Evolutionary conservation across 1,140 invertebrate genomes (phyloP).

Genomic region (Scaptomyza graminum): DNA sequence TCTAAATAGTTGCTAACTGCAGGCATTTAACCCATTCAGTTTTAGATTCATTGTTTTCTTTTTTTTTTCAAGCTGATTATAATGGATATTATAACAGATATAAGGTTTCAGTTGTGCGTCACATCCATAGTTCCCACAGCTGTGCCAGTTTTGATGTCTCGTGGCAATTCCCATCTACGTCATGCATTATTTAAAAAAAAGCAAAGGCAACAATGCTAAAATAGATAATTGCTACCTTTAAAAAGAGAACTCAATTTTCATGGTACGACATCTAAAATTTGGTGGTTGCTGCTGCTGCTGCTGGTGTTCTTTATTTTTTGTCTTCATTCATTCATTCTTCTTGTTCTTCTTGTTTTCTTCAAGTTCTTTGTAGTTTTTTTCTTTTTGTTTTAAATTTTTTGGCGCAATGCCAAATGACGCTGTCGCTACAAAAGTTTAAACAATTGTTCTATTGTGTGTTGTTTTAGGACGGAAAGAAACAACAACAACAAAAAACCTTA

Average conservation of each 20-base stretch:
- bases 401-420: constrained; percentile 69
- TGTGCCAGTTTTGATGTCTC: constrained; percentile 46
- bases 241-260: constrained; percentile 41
- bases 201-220: not conserved
- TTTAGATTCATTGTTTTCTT: not conserved
- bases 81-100: constrained; percentile 7
- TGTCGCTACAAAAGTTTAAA: constrained; percentile 68
- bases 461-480: constrained; percentile 65
- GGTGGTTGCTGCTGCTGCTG: not conserved
- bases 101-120: constrained; percentile 56
- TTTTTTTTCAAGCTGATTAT: not conserved
- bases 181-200: constrained; percentile 25
- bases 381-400: constrained; percentile 37
- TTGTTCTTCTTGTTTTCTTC: constrained; percentile 17
- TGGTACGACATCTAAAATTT: constrained; percentile 30
- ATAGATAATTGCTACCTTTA: constrained; percentile 23
- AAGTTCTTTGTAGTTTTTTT: constrained; percentile 10
- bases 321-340: no score
- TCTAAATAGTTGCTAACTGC: not conserved
- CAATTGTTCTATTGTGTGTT: constrained; percentile 80
- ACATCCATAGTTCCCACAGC: constrained; percentile 47
- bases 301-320: not conserved
- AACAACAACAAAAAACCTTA: constrained; percentile 35
- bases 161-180: constrained; percentile 64
- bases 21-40: not conserved